Evolutionary conservation across 2,797 vertebrate species (phyloP).

Genomic region (Pseudocheirus occidentalis): DNA sequence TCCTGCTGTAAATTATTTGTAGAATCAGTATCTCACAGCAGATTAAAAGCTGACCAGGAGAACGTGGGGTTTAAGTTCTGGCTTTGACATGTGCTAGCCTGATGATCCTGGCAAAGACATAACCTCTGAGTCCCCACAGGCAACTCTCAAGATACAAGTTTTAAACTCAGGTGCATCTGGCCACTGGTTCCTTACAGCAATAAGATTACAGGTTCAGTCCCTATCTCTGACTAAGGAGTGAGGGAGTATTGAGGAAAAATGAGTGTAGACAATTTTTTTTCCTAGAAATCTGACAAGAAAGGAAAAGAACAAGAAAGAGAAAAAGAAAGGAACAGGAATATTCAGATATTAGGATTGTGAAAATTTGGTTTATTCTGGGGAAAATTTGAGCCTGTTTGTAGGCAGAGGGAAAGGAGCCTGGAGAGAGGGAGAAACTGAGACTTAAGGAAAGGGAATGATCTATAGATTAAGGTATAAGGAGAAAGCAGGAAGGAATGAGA

Average conservation of each 20-base stretch:
- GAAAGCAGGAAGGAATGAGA: not conserved
- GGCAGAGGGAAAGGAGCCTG: not conserved
- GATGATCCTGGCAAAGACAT: not conserved
- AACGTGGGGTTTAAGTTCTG: not conserved
- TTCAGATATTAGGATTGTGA: not conserved
- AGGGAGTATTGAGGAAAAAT: not conserved
- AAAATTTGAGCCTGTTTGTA: not conserved
- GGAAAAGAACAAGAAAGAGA: not conserved
- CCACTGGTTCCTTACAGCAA: not conserved
- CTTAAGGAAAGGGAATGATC: not conserved
- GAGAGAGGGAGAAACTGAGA: not conserved
- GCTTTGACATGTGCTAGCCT: not conserved
- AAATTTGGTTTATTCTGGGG: not conserved
- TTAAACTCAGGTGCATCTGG: not conserved
- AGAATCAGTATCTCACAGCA: not conserved
- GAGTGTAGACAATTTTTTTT: not conserved
- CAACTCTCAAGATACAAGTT: not conserved
- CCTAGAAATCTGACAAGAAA: not conserved
- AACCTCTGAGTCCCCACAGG: not conserved
- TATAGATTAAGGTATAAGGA: not conserved
- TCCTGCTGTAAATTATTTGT: not conserved
- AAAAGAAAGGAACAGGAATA: not conserved
- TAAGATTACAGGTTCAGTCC: not conserved
- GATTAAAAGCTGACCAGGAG: not conserved
- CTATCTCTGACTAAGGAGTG: not conserved